Evolutionary conservation across 2,113 vertebrate species (phyloP), one percentile per base, ranked within the genome.

Genomic region (Podarcis raffonei): DNA sequence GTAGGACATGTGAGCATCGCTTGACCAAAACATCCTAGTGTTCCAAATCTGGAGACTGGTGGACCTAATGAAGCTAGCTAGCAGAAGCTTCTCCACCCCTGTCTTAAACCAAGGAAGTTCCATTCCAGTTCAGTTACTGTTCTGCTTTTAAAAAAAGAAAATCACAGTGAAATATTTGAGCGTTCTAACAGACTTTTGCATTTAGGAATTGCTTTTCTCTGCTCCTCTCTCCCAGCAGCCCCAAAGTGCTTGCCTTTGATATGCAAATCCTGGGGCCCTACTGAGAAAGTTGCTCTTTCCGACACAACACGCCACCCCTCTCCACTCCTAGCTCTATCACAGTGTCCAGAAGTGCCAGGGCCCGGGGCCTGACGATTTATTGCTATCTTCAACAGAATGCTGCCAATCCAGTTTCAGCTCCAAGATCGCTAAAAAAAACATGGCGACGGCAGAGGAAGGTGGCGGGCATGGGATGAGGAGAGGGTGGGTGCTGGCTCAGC

Each of bases 381-480:
- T 78, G 18, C 35, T 68, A 57, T 75, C 85, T 85, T 65, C 79
- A 81, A 0, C 9, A 57, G 1, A n/a, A 83, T 6, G 37, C 66
- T 6, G 79, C 35, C 80, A 20, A 11, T 35, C 76, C 77, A 69
- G 81, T 77, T 68, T 85, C 85, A 84, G 77, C 71, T 69, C 69
- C 25, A 84, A 13, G 20, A 1, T 0, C 0, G 59, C 48, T 42
- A 3, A n/a, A 75, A 20, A 2, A 15, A 35, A 62, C 7, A 22
- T 76, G 48, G 35, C 0, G 30, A 20, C 0, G 53, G 69, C 23
- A 62, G 8, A 62, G n/a, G 4, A 16, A 37, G 72, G 32, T 39
- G 23, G 22, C 8, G 77, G 11, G 37, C 22, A 83, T 79, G 86
- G 90, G 71, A 27, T 35, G 23, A 18, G 7, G 22, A 12, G 9